These are phyloP conservation scores for Phrynocephalus versicolor DNA, from an alignment of 2,113 vertebrate species.

Conservation along the genomic window DNA sequence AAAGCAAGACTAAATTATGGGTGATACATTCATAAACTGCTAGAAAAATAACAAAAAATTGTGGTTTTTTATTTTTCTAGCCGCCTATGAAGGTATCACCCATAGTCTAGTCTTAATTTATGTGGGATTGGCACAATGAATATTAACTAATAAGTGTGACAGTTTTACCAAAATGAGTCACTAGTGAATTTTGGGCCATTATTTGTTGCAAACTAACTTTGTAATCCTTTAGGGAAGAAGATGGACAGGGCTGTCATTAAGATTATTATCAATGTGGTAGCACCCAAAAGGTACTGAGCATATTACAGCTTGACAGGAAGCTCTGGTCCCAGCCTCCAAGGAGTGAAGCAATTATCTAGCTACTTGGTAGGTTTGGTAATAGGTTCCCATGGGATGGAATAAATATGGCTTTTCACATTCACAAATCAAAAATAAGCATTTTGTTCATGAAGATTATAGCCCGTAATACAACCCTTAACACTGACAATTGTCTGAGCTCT, in stretches of 20 bases:
- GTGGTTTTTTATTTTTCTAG: no score
- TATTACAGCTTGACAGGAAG: neutral
- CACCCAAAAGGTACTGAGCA: neutral
- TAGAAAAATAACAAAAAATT: no score
- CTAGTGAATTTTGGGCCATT: neutral
- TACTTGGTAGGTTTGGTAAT: neutral
- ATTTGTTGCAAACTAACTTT: neutral
- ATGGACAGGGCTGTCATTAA: neutral
- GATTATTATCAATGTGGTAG: neutral
- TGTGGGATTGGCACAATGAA: neutral
- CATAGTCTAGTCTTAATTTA: accelerated
- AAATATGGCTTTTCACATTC: neutral
- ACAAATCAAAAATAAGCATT: neutral
- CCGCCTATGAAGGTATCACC: no score
- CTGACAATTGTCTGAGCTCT: neutral
- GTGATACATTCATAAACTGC: no score
- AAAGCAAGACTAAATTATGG: no score
- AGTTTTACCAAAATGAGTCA: neutral
- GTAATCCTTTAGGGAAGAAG: neutral
- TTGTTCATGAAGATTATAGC: neutral
- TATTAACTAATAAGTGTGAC: neutral
- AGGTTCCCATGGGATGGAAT: neutral
- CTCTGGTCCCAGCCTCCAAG: neutral
- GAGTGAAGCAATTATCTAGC: accelerated
- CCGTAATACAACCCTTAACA: neutral